Base-by-base conservation (phyloP, 30 jellyfish, hydroid and myxozoan genomes). In the Hydractinia symbiolongicarpus region DNA sequence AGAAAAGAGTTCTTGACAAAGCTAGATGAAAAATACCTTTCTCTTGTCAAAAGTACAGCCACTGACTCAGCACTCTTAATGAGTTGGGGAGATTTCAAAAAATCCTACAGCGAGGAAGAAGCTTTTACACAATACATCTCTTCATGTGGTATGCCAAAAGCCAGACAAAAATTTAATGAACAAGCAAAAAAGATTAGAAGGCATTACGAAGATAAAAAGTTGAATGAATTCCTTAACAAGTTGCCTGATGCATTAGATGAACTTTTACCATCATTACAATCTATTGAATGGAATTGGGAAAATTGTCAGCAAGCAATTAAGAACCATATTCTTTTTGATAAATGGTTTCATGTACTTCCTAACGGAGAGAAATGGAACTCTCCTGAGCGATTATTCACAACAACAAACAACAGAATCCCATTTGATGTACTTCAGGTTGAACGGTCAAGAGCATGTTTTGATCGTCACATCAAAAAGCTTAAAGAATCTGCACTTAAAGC, bases 201-300 rank as follows among this genome's bases (percentile, higher is more conserved):
- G 53, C 99, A 94, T 81, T 81, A 86, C 77, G 96, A 83, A 72
- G 99, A 88, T 60, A 88, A 81, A 67, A 94, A 88, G 79, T 72
- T 94, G 64, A 94, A 94, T 66, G 95, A 88, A 51, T 84, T 79
- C 68, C 83, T 94, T 64, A 83, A 89, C 81, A 81, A 56, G 6
- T 72, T 94, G 55, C 99, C 99, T 6, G 99, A 94, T 20, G 99
- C 99, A 10, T 74, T 94, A 13, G 99, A 94, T 79, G 96, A 94
- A 67, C 90, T 94, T 9, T 83, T 94, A 20, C 99, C 99, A 55
- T 80, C 96, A 13, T 55, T 94, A 58, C 93, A 88, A 57, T 67
- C 90, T 21, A 94, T 94, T 7, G 99, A 94, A 85, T 94, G 99
- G 99, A 94, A 94, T 58, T 94, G 99, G 99, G 99, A 94, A 66